phyloP scores from a whole-genome alignment of 2,797 vertebrate species.

The Ptychadena robeensis region DNA sequence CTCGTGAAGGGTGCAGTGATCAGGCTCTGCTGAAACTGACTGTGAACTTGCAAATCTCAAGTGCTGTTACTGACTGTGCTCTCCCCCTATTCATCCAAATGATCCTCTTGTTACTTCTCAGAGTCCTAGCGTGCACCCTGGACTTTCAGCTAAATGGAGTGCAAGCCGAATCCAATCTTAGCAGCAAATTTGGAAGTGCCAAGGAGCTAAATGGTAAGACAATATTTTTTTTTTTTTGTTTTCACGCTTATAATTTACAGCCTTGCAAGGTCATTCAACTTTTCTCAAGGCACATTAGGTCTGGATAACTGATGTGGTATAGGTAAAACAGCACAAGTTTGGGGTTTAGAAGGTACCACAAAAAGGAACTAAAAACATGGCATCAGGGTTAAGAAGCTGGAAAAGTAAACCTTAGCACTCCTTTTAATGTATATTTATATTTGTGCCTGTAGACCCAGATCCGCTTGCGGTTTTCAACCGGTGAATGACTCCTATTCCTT shows the following conservation, averaged over 20 bases:
- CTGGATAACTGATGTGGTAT: conserved; percentile 37
- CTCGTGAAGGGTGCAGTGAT: conserved; percentile 78
- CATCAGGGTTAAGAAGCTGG: neutral
- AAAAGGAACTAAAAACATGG: conserved; percentile 38
- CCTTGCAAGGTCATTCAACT: conserved; percentile 1
- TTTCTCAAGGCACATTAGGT: neutral
- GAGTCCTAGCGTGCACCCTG: conserved; percentile 84
- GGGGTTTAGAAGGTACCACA: conserved; percentile 50
- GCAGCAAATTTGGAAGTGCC: conserved; percentile 85
- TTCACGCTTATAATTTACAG: conserved; percentile 31
- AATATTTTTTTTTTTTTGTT: conserved; percentile 37
- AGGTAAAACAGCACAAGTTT: neutral
- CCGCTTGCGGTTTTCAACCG: conserved; percentile 67
- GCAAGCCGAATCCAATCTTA: conserved; percentile 86
- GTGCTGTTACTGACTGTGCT: conserved; percentile 74
- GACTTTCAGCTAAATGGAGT: conserved; percentile 83
- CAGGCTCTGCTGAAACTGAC: conserved; percentile 78
- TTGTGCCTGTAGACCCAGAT: conserved; percentile 66
- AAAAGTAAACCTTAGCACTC: conserved; percentile 25
- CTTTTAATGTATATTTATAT: conserved; percentile 2
- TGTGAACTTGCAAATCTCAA: conserved; percentile 74
- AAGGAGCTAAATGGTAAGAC: conserved; percentile 94
- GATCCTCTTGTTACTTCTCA: conserved; percentile 89
- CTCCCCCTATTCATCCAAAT: conserved; percentile 88
- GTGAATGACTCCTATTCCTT: conserved; percentile 80